These are phyloP conservation scores for Albula glossodonta DNA, from an alignment of 2,113 vertebrate genomes.

Conservation along the genomic window DNA sequence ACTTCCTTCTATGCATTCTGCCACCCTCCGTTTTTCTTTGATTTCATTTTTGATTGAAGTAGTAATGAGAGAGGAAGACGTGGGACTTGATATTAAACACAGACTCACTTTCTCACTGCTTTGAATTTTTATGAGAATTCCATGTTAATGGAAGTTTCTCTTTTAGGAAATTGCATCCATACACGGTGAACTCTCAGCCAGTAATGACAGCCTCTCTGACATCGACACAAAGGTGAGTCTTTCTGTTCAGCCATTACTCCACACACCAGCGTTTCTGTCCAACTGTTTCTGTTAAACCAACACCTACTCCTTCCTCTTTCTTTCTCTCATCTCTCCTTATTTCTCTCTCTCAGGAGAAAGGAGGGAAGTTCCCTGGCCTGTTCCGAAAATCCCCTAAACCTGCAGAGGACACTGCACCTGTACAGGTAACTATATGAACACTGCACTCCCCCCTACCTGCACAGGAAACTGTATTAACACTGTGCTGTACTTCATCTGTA, in stretches of 20 bases:
- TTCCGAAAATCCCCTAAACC: constrained; percentile 49
- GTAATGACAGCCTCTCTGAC: constrained; percentile 44
- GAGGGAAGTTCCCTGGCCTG: constrained; percentile 39
- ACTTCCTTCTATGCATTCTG: too few species aligned
- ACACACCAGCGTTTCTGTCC: neutral
- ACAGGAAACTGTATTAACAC: too few species aligned
- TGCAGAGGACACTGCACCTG: neutral
- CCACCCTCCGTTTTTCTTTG: too few species aligned
- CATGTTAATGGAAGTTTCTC: neutral
- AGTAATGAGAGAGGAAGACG: too few species aligned
- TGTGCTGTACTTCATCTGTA: too few species aligned
- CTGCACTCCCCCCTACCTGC: too few species aligned
- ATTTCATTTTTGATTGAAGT: too few species aligned
- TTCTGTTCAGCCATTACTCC: neutral
- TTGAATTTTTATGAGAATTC: neutral
- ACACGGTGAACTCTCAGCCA: constrained; percentile 37
- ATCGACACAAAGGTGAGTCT: constrained; percentile 44
- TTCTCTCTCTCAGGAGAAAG: constrained; percentile 32
- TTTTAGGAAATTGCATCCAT: constrained; percentile 43
- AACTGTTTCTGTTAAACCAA: neutral
- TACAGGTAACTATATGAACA: neutral
- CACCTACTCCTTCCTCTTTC: neutral
- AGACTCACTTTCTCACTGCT: too few species aligned
- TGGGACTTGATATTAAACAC: too few species aligned
- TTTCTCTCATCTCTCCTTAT: neutral